A percentile compares a stretch with the other conserved stretches of the same genome.
These are phyloP conservation scores for Micronycteris hirsuta DNA, from an alignment of 2,113 vertebrate genomes.

Conservation along the genomic window DNA sequence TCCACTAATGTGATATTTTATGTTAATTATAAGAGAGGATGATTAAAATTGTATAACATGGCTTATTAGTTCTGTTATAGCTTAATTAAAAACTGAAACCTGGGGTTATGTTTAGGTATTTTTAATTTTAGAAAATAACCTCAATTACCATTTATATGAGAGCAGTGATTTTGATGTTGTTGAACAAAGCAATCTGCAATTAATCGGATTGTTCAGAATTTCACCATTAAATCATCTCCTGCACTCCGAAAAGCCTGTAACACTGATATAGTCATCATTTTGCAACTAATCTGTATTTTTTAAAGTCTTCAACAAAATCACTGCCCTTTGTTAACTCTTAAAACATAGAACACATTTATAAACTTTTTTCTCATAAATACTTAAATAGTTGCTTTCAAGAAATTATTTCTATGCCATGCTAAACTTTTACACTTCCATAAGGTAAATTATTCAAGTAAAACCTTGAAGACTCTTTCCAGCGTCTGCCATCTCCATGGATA, in stretches of 20 bases:
- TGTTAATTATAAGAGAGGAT: conserved; percentile 25
- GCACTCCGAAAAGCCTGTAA: not conserved
- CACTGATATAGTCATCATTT: not conserved
- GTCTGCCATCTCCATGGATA: conserved; percentile 56
- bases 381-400: conserved; percentile 64
- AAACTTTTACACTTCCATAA: conserved; percentile 69
- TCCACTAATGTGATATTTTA: not conserved
- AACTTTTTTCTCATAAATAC: conserved; percentile 59
- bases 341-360: conserved; percentile 44
- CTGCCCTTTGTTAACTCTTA: conserved; percentile 42
- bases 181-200: not conserved
- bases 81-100: conserved; percentile 33
- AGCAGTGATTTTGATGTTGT: conserved; percentile 59
- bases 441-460: conserved; percentile 61
- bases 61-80: conserved; percentile 36
- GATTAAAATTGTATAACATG: not conserved
- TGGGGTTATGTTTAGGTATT: not conserved
- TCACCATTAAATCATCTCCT: not conserved
- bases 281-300: not conserved
- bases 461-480: conserved; percentile 68
- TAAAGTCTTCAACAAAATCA: conserved; percentile 44
- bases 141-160: not conserved
- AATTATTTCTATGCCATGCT: conserved; percentile 51
- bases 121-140: conserved; percentile 47
- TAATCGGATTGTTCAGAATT: conserved; percentile 24